Evolutionary conservation across 2,888 invertebrate genomes (phyloP).

Genomic region (Pristionchus exspectatus): DNA sequence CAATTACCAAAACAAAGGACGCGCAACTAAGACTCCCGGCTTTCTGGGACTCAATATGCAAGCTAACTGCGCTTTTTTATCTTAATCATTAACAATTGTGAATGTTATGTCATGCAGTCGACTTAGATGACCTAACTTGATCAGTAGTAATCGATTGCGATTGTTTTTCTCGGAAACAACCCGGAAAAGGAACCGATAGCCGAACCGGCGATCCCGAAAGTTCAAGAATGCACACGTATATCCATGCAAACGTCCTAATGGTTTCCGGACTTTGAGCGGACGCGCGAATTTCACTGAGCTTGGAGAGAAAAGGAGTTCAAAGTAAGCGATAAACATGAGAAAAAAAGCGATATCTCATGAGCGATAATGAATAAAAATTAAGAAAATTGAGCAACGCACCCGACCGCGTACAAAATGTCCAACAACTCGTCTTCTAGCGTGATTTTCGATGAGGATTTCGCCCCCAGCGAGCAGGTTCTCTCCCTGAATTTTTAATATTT

Average conservation of each 20-base stretch:
- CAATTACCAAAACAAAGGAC: background rate
- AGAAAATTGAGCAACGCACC: slow-evolving; percentile 61
- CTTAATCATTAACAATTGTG: too few species aligned
- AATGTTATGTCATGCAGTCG: too few species aligned
- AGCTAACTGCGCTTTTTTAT: too few species aligned
- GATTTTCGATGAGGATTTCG: slow-evolving; percentile 71
- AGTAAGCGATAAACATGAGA: background rate
- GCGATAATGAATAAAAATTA: background rate
- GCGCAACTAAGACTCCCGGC: too few species aligned
- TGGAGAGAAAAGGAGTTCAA: background rate
- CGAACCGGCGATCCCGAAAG: background rate
- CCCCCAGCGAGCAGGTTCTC: slow-evolving; percentile 51
- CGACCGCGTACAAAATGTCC: slow-evolving; percentile 76
- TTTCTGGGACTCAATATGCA: too few species aligned
- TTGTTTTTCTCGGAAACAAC: too few species aligned
- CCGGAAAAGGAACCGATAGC: too few species aligned
- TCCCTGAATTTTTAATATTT: slow-evolving; percentile 37
- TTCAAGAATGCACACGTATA: background rate
- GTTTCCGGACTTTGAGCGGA: background rate
- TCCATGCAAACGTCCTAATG: background rate
- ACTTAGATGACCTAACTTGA: too few species aligned
- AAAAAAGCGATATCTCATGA: background rate
- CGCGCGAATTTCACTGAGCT: background rate
- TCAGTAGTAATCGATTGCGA: too few species aligned
- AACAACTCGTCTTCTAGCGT: slow-evolving; percentile 77